Evolutionary conservation across 2,113 vertebrate genomes (phyloP), one percentile per base, ranked within the genome.

Genomic region (Rhinoderma darwinii): DNA sequence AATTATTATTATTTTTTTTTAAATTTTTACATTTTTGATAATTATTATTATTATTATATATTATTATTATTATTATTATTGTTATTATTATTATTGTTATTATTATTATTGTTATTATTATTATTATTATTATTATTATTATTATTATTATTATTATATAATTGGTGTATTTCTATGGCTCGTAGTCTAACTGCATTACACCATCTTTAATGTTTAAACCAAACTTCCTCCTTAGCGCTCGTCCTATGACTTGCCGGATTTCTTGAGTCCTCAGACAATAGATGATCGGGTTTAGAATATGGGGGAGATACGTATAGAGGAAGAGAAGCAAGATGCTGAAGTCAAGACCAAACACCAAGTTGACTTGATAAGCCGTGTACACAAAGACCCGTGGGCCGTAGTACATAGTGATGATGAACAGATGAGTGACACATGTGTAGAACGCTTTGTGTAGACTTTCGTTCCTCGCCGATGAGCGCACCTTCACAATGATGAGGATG

Each of bases 191-290:
- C n/a, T n/a, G n/a, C n/a, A n/a, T n/a, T n/a, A 11, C 11, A 5
- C 61, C 30, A 32, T 4, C 17, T 4, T 66, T 32, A 37, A 20
- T 37, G 5, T 35, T 35, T 37, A 70, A 37, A 5, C 66, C 66
- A 37, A 70, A 70, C 11, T 70, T 70, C 32, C 32, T 70, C n/a
- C 5, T 50, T 18, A 70, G 47, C 9, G 22, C 5, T 5, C 12
- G 20, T 37, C 9, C 41, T 15, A 83, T 30, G 35, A 50, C 32
- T 17, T 35, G 18, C 4, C 20, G 44, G 43, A 83, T 83, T 47
- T 83, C 82, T 50, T 27, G 68, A 68, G 63, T 83, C 66, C 82
- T 83, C 5, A 83, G 82, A 72, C 82, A 83, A 47, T 72, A 83
- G 44, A 83, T 83, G 18, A 83, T 20, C 0, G 82, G 82, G 30